Conservation (phyloP, 2,888 invertebrate genomes). For the Acleris laterana region DNA sequence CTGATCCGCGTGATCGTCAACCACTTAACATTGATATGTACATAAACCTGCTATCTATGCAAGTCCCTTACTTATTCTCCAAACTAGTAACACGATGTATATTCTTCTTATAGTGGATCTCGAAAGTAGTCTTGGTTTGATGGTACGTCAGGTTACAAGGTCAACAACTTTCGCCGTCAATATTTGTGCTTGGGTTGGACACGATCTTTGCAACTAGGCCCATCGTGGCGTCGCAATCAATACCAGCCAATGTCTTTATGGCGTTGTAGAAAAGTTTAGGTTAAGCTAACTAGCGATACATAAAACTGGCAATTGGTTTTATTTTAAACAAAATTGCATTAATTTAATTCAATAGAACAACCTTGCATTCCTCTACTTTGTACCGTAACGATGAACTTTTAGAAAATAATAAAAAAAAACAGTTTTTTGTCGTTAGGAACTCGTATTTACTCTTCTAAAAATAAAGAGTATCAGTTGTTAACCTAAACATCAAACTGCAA, state of each 20-base stretch:
- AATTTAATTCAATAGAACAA: no score
- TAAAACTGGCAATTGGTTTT: no score
- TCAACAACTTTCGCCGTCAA: conserved; percentile 67
- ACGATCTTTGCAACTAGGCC: conserved; percentile 29
- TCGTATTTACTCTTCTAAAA: no score
- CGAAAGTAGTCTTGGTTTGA: conserved; percentile 45
- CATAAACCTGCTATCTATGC: conserved; percentile 10
- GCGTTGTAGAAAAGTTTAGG: background rate
- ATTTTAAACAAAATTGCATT: no score
- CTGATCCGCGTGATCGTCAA: conserved; percentile 25
- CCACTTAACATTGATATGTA: conserved; percentile 9
- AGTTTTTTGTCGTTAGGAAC: background rate
- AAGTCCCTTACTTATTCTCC: conserved; percentile 6
- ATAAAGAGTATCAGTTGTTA: no score
- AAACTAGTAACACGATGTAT: conserved; percentile 3
- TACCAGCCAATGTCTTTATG: background rate
- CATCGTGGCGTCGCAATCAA: background rate
- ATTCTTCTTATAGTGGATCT: conserved; percentile 21
- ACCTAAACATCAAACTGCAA: no score
- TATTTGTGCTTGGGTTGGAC: conserved; percentile 33
- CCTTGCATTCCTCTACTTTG: no score
- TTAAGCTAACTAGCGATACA: no score
- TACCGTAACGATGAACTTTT: no score
- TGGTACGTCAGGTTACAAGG: conserved; percentile 60
- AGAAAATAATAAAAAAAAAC: no score